Percentiles rank a stretch among this genome's conserved stretches.
Conservation (phyloP, 2,797 vertebrate genomes). For the Melopsittacus undulatus region DNA sequence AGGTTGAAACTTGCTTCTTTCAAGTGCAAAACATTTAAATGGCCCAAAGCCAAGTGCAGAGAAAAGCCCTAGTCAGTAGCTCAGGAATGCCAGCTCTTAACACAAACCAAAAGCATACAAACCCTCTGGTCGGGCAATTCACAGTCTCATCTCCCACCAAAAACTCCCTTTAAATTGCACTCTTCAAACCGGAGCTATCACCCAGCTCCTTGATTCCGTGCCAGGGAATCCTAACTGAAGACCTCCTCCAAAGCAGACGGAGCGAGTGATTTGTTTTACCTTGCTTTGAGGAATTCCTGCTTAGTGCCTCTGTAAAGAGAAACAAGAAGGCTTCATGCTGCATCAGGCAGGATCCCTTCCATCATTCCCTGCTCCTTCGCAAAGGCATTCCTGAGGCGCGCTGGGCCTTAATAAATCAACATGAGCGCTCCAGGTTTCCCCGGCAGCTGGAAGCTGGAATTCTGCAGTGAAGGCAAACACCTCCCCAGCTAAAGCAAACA, state of each 20-base stretch:
- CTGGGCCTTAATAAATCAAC: constrained; percentile 47
- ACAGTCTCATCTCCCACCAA: background rate
- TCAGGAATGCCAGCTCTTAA: constrained; percentile 49
- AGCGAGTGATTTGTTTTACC: background rate
- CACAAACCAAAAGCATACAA: constrained; percentile 23
- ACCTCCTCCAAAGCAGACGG: background rate
- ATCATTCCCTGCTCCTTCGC: constrained; percentile 1
- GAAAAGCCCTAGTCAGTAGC: constrained; percentile 39
- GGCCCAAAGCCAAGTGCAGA: constrained; percentile 31
- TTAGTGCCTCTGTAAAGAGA: background rate
- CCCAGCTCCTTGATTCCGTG: background rate
- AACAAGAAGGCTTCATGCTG: background rate
- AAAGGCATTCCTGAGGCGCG: constrained; percentile 14
- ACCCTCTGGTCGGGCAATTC: background rate
- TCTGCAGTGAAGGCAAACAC: constrained; percentile 50
- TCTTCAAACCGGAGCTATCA: background rate
- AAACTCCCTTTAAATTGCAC: constrained; percentile 5
- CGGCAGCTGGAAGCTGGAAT: constrained; percentile 39
- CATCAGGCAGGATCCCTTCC: constrained; percentile 5
- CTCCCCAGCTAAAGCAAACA: constrained; percentile 58
- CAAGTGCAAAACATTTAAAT: constrained; percentile 26
- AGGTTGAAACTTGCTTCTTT: constrained; percentile 38
- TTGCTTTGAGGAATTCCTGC: constrained; percentile 37
- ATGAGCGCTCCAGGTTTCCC: constrained; percentile 11
- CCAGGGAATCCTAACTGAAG: background rate